Base-by-base conservation (phyloP, 64 coral and sea anemone species). In the Montipora efflorescens region DNA sequence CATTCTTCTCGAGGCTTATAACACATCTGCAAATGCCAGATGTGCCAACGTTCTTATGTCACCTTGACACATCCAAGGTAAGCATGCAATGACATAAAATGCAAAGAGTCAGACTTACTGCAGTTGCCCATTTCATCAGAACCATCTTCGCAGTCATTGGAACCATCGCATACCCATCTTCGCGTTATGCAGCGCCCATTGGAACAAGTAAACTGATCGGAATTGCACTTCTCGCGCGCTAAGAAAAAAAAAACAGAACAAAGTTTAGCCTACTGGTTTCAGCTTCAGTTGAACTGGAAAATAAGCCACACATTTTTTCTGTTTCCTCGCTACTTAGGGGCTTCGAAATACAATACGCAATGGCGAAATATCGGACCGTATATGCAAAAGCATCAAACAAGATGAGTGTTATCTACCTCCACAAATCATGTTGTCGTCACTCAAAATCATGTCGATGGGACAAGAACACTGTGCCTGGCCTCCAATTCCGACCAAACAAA, bases 381-480 rank as follows among this genome's bases (percentile, higher is more conserved):
- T 36, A 36, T 12, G 59, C 14, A 8, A 15, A 12, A 14, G 11
- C 1, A 4, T 64, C 59, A 16, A 64, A 15, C 14, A 57, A 57
- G 4, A 57, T 23, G 11, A 7, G 19, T 55, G 10, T 6, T 19
- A 74, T 76, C 53, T 47, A 93, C 92, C 84, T 88, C 84, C 58
- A 20, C 92, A 93, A 51, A 75, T 88, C 5, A 16, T 52, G 20
- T 88, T 81, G 84, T 93, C 84, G 5, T 88, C 84, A 59, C 28
- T n/a, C 5, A 81, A 62, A 14, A 88, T 87, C 77, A 88, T 69
- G 0, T 67, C 47, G 13, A 85, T 67, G 13, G 92, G 85, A 50
- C 92, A 93, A 6, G 92, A 93, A 81, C 92, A 93, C 47, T 93
- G 85, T 4, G 92, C 84, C 8, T 23, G 7, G 14, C 49, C 61